These are phyloP conservation scores for Hirtodrosophila cameraria DNA, from an alignment of 2,888 invertebrate species.

Conservation along the genomic window DNA sequence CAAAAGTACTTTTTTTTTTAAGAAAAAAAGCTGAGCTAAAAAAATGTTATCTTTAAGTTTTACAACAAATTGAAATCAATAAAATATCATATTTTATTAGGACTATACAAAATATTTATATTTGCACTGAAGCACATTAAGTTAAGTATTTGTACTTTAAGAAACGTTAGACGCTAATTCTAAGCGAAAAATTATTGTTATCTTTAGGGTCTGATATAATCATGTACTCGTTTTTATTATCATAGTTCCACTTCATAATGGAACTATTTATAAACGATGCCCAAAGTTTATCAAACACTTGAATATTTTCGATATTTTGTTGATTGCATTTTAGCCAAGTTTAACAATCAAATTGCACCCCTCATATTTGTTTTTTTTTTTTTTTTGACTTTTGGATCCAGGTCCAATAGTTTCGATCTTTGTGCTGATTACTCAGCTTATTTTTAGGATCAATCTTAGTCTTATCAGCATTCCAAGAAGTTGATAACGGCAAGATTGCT, in stretches of 20 bases:
- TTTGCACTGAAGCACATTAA: too few relatives aligned
- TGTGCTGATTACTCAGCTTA: background rate
- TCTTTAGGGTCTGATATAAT: constrained; percentile 1
- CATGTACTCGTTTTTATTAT: background rate
- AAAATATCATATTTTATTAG: too few relatives aligned
- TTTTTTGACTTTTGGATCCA: constrained; percentile 1
- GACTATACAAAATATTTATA: too few relatives aligned
- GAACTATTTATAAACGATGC: background rate
- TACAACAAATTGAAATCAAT: too few relatives aligned
- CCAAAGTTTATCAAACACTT: background rate
- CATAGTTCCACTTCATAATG: background rate
- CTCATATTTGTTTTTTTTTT: background rate
- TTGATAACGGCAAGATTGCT: background rate
- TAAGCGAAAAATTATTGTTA: too few relatives aligned
- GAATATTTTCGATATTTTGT: background rate
- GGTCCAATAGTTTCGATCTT: constrained; percentile 1
- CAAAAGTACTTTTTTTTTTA: too few relatives aligned
- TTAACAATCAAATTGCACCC: constrained; percentile 8
- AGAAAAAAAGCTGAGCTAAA: too few relatives aligned
- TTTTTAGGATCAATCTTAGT: background rate
- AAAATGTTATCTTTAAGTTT: too few relatives aligned
- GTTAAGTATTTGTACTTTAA: too few relatives aligned
- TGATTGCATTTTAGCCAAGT: constrained; percentile 13
- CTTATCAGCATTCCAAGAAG: constrained; percentile 6
- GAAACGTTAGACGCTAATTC: too few relatives aligned